These are phyloP conservation scores for Poicephalus meyeri DNA, from an alignment of 2,113 vertebrate species.

Conservation along the genomic window DNA sequence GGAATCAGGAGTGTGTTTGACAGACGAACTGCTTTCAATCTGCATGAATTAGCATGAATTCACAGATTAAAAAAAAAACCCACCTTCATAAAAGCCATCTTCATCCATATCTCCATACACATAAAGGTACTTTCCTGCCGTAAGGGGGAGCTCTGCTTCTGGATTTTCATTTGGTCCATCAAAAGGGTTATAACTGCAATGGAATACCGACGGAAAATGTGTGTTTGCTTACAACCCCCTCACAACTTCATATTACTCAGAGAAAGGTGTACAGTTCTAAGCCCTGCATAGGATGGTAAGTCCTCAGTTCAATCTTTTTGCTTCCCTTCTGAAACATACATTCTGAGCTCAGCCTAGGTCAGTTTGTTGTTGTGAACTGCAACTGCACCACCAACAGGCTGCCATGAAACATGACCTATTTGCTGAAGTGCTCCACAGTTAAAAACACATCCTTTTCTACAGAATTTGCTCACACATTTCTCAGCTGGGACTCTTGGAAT, in stretches of 20 bases:
- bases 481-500: neutral
- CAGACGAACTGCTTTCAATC: neutral
- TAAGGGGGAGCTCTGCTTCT: conserved; percentile 95
- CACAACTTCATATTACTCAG: neutral
- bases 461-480: neutral
- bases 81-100: conserved; percentile 98
- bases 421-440: fast-evolving
- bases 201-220: neutral
- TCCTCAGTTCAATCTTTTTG: neutral
- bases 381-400: neutral
- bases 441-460: neutral
- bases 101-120: conserved; percentile 98
- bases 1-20: neutral
- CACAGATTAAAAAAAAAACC: neutral
- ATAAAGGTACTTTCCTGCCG: conserved; percentile 96
- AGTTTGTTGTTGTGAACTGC: neutral
- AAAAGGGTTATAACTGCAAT: conserved; percentile 92
- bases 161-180: conserved; percentile 98
- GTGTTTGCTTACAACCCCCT: neutral
- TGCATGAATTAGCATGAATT: neutral
- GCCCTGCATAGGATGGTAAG: neutral
- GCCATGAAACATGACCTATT: neutral
- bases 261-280: neutral
- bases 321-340: neutral
- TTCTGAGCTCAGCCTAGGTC: no score